A percentile compares a stretch with the other conserved stretches of the same genome.
These are phyloP conservation scores for Pangasianodon hypophthalmus DNA, from an alignment of 2,113 vertebrate genomes.

Conservation along the genomic window DNA sequence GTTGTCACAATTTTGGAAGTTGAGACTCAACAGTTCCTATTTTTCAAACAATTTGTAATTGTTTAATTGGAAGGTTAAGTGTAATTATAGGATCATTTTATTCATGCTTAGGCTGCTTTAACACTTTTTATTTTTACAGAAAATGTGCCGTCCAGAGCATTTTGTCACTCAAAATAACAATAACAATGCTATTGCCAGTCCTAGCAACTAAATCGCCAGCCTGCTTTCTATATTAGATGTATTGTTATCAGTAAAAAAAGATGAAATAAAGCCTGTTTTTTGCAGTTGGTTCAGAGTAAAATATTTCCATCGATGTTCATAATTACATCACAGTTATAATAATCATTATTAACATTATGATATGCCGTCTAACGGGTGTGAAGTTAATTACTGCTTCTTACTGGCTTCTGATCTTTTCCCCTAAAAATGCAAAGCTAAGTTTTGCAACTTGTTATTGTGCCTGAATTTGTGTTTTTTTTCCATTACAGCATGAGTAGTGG, in stretches of 20 bases:
- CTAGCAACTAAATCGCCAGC: background rate
- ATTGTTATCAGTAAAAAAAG: too few species aligned
- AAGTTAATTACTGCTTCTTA: background rate
- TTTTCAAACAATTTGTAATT: background rate
- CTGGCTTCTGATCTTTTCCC: background rate
- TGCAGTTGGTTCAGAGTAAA: background rate
- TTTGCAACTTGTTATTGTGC: slow-evolving; percentile 27
- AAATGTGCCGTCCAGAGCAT: background rate
- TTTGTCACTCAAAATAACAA: background rate
- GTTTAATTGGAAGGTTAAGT: background rate
- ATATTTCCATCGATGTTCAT: background rate
- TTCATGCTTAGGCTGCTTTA: background rate
- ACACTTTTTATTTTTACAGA: background rate
- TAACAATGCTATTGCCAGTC: background rate
- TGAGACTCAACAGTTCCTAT: background rate
- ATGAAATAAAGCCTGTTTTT: background rate
- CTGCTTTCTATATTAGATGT: background rate
- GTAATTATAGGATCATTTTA: background rate
- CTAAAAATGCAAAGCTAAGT: background rate
- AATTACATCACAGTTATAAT: background rate
- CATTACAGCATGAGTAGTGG: slow-evolving; percentile 26
- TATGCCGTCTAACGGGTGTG: background rate
- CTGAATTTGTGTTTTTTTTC: background rate
- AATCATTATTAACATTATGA: background rate
- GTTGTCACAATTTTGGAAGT: background rate